Base-by-base conservation (phyloP, 1,140 invertebrate genomes). In the Drosophila orosa region DNA sequence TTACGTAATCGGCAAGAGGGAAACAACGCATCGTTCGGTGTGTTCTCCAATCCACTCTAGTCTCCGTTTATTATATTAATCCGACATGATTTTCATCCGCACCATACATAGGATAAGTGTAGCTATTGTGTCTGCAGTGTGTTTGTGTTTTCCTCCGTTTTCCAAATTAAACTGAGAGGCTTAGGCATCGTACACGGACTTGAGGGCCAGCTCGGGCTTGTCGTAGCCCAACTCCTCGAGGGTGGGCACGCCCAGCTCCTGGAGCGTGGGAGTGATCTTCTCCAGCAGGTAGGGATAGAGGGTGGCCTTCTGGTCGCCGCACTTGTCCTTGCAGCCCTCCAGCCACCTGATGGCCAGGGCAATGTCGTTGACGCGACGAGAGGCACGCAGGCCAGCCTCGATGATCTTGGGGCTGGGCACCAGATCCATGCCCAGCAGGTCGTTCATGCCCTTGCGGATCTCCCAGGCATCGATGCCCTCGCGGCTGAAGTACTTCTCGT, bases 211-310 rank as follows among this genome's bases (percentile, higher is more conserved):
- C 93, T 99, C 98, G 54, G 99, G 99, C 93, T 99, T 97, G 92
- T 99, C 98, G 91, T 98, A 99, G 52, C 98, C 98, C 80, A 99
- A 93, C 91, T 99, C 97, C 93, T 99, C 98, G 13, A 97, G 97
- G 19, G 98, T 99, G 27, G 95, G 95, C 78, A 99, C 96, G 22
- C 99, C 98, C 35, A 99, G 93, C 93, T 99, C 98, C 48, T 96
- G 95, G 13, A 99, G 93, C 13, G 98, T 98, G 35, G 99, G 98
- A 80, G 94, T 94, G 82, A 99, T 97, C 94, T 99, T 97, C 94
- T 98, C 95, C 40, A 99, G 92, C 76, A 99, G 94, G 91, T 98
- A 99, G 9, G 98, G 97, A 90, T 97, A 99, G 61, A 99, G 96
- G 91, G 96, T 95, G 12, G 95, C 94, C 4, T 95, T 94, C 72